Conservation (phyloP, 1,140 invertebrate genomes). For the Archegozetes longisetosus region DNA sequence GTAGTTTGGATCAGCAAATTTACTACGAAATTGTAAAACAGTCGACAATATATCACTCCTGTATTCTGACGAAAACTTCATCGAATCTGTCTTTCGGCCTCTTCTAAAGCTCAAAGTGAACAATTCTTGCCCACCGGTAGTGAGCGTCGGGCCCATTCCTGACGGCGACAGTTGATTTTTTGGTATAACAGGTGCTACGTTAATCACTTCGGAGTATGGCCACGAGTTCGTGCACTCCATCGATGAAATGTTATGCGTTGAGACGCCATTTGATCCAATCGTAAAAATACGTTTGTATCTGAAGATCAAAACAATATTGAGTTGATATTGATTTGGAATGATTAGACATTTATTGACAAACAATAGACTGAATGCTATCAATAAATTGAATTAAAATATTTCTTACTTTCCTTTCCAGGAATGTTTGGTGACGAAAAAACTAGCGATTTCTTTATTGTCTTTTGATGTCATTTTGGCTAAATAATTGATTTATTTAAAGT, state of each 20-base stretch:
- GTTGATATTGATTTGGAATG: background rate
- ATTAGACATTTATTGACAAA: slow-evolving; percentile 10
- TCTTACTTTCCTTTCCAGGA: slow-evolving; percentile 90
- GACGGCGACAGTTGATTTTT: slow-evolving; percentile 25
- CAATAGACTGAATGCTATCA: slow-evolving; percentile 12
- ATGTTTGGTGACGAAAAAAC: slow-evolving; percentile 88
- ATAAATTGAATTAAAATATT: slow-evolving; percentile 11
- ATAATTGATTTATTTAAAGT: background rate
- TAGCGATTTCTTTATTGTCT: slow-evolving; percentile 31
- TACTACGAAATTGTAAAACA: slow-evolving; percentile 7
- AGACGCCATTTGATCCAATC: slow-evolving; percentile 82
- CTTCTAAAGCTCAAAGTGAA: slow-evolving; percentile 28
- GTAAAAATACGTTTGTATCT: slow-evolving; percentile 96
- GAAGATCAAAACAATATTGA: slow-evolving; percentile 12
- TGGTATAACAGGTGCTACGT: slow-evolving; percentile 39
- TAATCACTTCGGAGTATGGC: slow-evolving; percentile 65
- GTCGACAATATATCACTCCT: slow-evolving; percentile 51
- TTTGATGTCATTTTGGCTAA: background rate
- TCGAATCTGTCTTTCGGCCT: slow-evolving; percentile 66
- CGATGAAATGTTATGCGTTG: slow-evolving; percentile 80
- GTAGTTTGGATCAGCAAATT: slow-evolving; percentile 9
- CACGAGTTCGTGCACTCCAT: slow-evolving; percentile 93
- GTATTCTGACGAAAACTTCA: slow-evolving; percentile 95
- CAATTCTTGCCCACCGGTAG: slow-evolving; percentile 18
- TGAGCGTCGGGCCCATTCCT: slow-evolving; percentile 27